phyloP scores from a whole-genome alignment of 2,797 vertebrate genomes.

The Margarornis squamiger region DNA sequence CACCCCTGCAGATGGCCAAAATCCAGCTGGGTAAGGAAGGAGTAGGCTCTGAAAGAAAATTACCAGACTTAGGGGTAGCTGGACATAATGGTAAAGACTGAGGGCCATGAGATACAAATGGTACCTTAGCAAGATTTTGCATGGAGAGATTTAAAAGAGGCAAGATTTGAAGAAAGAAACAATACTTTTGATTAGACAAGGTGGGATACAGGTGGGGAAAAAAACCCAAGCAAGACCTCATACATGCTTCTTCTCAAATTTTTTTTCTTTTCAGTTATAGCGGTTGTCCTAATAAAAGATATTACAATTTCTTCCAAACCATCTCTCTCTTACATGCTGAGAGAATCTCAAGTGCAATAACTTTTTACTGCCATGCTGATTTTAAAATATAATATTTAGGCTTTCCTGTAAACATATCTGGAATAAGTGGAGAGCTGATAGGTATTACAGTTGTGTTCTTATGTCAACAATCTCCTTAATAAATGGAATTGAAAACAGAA shows the following conservation, averaged over 20 bases:
- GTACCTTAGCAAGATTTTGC: neutral
- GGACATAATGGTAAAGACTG: neutral
- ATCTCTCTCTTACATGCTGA: neutral
- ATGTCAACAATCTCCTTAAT: neutral
- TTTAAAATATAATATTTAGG: neutral
- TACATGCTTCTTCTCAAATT: neutral
- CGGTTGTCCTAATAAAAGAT: neutral
- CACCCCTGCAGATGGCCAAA: neutral
- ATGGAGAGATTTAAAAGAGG: neutral
- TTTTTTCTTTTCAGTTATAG: neutral
- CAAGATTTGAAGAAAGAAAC: neutral
- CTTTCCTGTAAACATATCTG: neutral
- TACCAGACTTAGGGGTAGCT: fast-evolving
- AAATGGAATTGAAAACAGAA: slow-evolving; percentile 6
- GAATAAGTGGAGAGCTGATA: neutral
- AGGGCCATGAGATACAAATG: neutral
- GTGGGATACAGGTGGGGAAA: neutral
- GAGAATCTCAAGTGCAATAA: neutral
- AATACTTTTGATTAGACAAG: neutral
- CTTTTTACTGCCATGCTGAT: neutral
- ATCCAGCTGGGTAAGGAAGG: neutral
- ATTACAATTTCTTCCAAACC: neutral
- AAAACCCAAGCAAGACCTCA: neutral
- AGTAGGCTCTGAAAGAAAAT: neutral
- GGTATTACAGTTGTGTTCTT: neutral